phyloP scores from a whole-genome alignment of 2,797 vertebrate species.

The Scyliorhinus canicula region DNA sequence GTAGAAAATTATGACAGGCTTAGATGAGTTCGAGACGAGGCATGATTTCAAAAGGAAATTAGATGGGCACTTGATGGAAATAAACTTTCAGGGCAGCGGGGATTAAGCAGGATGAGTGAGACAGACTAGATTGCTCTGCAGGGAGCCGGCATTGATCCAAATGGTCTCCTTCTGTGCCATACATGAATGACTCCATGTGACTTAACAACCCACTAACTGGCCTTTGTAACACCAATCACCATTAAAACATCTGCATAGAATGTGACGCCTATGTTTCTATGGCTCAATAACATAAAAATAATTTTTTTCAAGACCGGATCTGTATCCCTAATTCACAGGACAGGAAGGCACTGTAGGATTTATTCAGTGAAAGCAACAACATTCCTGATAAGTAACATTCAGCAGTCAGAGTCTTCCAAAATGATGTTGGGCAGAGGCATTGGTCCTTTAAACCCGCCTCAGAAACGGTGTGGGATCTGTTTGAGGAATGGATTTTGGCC shows the following conservation, averaged over 20 bases:
- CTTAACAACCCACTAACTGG: too few species aligned
- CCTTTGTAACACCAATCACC: neutral
- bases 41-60: too few species aligned
- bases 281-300: neutral
- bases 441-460: neutral
- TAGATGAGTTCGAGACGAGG: too few species aligned
- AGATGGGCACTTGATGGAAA: too few species aligned
- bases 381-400: neutral
- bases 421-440: neutral
- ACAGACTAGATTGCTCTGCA: too few species aligned
- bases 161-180: too few species aligned
- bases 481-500: neutral
- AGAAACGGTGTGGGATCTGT: too few species aligned
- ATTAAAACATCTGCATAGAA: neutral
- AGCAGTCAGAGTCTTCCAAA: neutral
- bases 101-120: too few species aligned
- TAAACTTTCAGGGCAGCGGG: too few species aligned
- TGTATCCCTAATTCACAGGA: neutral
- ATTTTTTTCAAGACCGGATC: neutral
- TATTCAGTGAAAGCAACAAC: neutral
- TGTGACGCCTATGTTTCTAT: neutral
- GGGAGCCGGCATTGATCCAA: too few species aligned
- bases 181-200: too few species aligned
- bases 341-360: neutral
- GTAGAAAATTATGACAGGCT: too few species aligned